Evolutionary conservation across 2,113 vertebrate genomes (phyloP), one percentile per base, ranked within the genome.

Genomic region (Zosterops japonicus): DNA sequence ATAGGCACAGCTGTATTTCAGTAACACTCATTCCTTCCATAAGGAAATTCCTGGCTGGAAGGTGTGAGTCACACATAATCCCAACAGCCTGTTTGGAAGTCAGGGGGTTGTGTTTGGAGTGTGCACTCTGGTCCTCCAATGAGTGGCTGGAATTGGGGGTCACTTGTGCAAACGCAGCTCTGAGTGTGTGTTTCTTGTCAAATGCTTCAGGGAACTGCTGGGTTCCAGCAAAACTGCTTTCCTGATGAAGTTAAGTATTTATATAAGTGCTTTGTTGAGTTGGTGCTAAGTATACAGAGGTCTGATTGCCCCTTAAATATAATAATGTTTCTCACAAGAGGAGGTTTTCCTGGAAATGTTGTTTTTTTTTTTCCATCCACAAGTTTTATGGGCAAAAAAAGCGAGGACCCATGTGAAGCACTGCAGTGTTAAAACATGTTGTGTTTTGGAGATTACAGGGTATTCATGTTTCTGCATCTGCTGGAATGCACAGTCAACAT

Each of bases 121-220:
- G 11, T 8, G 49, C 22, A 39, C 49, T 19, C 9, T 27, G 0
- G 1, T 35, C 55, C 44, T 64, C 14, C 0, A 1, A 5, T 7
- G 53, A 64, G 60, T 17, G 71, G 44, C 47, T 74, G 63, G 27
- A 31, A 63, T 63, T 57, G 57, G 46, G 20, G 50, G 36, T 28
- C 47, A 20, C 18, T 67, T 44, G 31, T 76, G 52, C 78, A 50
- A 88, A 47, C 59, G 41, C 47, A 11, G 53, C 35, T 63, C 70
- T 83, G 68, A 85, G 36, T 50, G 41, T 31, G 35, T 59, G 47
- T 56, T 64, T 28, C 44, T 86, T 59, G 42, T 70, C 55, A 60
- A 60, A 74, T 25, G 24, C 68, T 52, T 12, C 77, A 41, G 29
- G 70, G 41, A 89, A 19, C 63, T 41, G 55, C 28, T 27, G 61